Evolutionary conservation across 2,888 invertebrate genomes (phyloP), one percentile per base, ranked within the genome.

Genomic region (Drosophila eohydei): DNA sequence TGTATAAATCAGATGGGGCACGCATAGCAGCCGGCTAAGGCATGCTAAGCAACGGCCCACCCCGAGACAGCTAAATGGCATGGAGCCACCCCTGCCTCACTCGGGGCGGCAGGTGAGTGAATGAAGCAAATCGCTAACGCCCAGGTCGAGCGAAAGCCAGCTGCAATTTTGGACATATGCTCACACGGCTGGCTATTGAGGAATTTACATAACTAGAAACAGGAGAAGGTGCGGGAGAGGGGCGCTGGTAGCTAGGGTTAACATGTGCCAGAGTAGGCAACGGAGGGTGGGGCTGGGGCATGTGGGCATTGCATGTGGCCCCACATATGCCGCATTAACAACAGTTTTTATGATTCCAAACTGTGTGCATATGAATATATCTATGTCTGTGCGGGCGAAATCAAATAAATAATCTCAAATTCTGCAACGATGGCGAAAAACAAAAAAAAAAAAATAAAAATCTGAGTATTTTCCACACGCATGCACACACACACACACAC

Each of bases 1-100:
- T 87, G 85, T 84, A 76, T 76, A 87, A 89, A 84, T 89, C 85
- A 72, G 79, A 87, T 80, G 58, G 74, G 60, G 63, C 73, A 75
- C 73, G 84, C 84, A 81, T 74, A 86, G 72, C 63, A 75, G 65
- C 80, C 76, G 61, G 38, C 52, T 36, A 43, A 32, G 30, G 11
- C 38, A 28, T 46, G 57, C 57, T 36, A 43, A 57, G 21, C 43
- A n/a, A 21, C 28, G 36, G n/a, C 16, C 36, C 44, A 14, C n/a
- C n/a, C 38, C 41, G 3, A 9, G 30, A 2, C 36, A 34, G 32
- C 41, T 12, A 21, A 40, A 41, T 7, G 12, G 40, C 38, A 14
- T 9, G 3, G 14, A 30, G n/a, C 12, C 36, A 4, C 9, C 32
- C n/a, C 12, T 36, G 38, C 28, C 38, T 9, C 7, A 7, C 28